These are phyloP conservation scores for Scylla paramamosain DNA, from an alignment of 1,140 invertebrate species.

Conservation along the genomic window DNA sequence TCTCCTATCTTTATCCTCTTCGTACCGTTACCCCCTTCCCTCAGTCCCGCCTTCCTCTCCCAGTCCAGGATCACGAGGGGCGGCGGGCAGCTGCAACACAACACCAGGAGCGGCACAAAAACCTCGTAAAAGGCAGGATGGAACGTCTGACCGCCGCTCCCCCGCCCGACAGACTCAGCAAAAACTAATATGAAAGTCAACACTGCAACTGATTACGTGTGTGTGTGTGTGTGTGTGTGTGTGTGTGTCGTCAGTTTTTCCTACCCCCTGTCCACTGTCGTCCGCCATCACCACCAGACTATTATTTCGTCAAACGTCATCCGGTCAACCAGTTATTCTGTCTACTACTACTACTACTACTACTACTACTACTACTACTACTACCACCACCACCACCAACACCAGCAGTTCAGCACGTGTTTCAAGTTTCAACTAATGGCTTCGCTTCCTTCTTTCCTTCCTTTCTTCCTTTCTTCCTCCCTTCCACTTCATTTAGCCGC, in stretches of 20 bases:
- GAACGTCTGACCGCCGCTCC: neutral
- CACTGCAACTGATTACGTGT: neutral
- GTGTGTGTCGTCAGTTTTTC: neutral
- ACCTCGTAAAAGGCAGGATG: neutral
- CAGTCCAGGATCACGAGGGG: neutral
- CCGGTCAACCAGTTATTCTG: no score
- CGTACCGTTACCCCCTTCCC: no score
- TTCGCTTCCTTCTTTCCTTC: neutral
- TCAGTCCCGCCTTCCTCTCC: neutral
- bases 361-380: no score
- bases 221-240: slow-evolving; percentile 9
- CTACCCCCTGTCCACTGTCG: neutral
- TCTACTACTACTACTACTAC: no score
- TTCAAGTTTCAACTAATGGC: neutral
- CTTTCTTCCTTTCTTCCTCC: no score
- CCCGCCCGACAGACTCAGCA: neutral
- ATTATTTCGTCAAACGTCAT: no score
- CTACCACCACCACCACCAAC: neutral
- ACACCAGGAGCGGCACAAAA: neutral
- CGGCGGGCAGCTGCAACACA: neutral
- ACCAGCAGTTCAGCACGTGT: neutral
- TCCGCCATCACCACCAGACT: no score
- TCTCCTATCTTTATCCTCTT: no score
- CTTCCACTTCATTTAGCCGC: no score
- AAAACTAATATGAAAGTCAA: slow-evolving; percentile 16